A percentile compares a stretch with the other conserved stretches of the same genome.
These are phyloP conservation scores for Villa cingulata DNA, from an alignment of 2,888 invertebrate genomes.

Conservation along the genomic window DNA sequence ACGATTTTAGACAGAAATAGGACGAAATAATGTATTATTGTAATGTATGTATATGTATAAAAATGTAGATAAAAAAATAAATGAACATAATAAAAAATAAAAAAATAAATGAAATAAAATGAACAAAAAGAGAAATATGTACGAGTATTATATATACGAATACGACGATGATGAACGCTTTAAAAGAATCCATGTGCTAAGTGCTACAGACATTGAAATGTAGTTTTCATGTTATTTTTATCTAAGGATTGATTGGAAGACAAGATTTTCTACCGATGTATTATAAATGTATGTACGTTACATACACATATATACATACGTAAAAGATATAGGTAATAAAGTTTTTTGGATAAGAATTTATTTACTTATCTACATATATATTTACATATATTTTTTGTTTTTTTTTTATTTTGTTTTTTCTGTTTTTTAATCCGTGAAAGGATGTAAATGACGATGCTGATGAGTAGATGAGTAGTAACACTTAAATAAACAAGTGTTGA, in stretches of 20 bases:
- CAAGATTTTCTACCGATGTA: not conserved
- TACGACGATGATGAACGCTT: no score
- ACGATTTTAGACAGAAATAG: not conserved
- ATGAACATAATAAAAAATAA: no score
- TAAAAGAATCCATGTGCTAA: not conserved
- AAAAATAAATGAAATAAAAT: no score
- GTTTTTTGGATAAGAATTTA: not conserved
- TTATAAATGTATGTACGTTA: no score
- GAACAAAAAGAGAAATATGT: no score
- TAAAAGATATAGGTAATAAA: not conserved
- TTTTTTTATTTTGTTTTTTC: no score
- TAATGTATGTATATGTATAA: no score
- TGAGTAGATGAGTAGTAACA: not conserved
- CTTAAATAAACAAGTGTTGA: not conserved
- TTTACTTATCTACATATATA: no score
- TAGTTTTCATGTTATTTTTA: not conserved
- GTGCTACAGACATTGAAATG: not conserved
- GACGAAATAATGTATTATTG: not conserved
- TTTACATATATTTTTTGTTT: no score
- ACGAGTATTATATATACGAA: no score
- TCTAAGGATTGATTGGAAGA: not conserved
- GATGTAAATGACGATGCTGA: not conserved
- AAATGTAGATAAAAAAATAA: no score
- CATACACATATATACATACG: no score
- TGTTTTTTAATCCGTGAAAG: not conserved